These are phyloP conservation scores for Aplodontia rufa DNA, from an alignment of 2,113 vertebrate genomes.

Conservation along the genomic window DNA sequence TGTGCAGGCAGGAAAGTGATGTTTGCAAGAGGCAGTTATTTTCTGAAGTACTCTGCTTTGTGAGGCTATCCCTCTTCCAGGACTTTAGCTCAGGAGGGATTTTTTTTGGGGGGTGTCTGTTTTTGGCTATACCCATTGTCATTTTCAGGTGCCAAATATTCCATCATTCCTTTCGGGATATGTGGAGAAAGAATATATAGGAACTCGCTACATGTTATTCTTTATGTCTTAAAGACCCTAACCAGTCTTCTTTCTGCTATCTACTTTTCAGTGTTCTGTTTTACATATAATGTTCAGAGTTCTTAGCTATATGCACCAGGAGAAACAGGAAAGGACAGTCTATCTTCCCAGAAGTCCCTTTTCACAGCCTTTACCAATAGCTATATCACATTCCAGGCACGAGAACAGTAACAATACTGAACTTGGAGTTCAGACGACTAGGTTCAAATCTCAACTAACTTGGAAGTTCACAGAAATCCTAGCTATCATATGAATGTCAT, in stretches of 20 bases:
- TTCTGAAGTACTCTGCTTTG: background rate
- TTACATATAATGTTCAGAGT: constrained; percentile 23
- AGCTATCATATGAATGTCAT: background rate
- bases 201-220: background rate
- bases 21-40: background rate
- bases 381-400: background rate
- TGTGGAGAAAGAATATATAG: background rate
- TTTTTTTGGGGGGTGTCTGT: background rate
- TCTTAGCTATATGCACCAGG: background rate
- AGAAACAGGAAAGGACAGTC: background rate
- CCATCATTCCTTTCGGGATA: background rate
- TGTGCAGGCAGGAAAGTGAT: background rate
- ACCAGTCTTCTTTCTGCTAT: background rate
- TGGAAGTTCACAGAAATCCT: background rate
- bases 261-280: background rate
- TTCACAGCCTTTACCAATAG: constrained; percentile 33
- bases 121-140: background rate
- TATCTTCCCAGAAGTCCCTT: background rate
- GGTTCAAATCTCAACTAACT: constrained; percentile 10
- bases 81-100: background rate
- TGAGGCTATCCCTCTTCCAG: background rate
- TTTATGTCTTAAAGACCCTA: background rate
- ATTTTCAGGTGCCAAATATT: constrained; percentile 29
- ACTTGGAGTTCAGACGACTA: background rate
- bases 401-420: background rate